phyloP scores from a whole-genome alignment of 2,113 vertebrate genomes.

The Muntiacus muntjak region DNA sequence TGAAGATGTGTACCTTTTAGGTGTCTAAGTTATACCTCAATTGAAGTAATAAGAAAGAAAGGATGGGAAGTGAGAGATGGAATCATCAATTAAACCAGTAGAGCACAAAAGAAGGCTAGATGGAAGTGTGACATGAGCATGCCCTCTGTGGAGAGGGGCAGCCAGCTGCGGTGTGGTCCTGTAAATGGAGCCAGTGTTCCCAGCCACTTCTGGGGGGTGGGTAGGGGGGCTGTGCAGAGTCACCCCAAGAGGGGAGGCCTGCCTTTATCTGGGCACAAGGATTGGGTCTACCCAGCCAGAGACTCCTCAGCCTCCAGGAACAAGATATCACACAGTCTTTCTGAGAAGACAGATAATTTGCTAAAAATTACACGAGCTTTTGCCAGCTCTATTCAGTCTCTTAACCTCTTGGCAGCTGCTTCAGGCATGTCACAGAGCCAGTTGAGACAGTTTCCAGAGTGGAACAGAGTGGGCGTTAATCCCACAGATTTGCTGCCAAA shows the following conservation, averaged over 20 bases:
- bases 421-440: conserved; percentile 64
- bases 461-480: conserved; percentile 55
- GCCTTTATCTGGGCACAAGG: background rate
- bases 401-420: conserved; percentile 74
- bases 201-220: background rate
- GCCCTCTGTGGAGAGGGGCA: background rate
- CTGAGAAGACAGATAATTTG: conserved; percentile 68
- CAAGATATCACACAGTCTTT: conserved; percentile 59
- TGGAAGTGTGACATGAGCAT: background rate
- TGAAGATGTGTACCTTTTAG: background rate
- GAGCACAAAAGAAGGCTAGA: background rate
- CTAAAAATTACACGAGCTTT: conserved; percentile 64
- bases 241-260: background rate
- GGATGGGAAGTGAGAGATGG: background rate
- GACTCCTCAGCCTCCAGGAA: conserved; percentile 41
- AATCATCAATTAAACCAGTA: background rate
- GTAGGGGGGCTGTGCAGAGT: background rate
- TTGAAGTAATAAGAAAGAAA: background rate
- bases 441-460: conserved; percentile 55
- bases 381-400: conserved; percentile 73
- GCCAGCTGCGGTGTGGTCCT: background rate
- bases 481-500: conserved; percentile 70
- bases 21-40: background rate
- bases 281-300: background rate
- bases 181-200: conserved; percentile 23